Conservation (phyloP, 2,113 vertebrate genomes). For the Cryptomyrus ogoouensis region DNA sequence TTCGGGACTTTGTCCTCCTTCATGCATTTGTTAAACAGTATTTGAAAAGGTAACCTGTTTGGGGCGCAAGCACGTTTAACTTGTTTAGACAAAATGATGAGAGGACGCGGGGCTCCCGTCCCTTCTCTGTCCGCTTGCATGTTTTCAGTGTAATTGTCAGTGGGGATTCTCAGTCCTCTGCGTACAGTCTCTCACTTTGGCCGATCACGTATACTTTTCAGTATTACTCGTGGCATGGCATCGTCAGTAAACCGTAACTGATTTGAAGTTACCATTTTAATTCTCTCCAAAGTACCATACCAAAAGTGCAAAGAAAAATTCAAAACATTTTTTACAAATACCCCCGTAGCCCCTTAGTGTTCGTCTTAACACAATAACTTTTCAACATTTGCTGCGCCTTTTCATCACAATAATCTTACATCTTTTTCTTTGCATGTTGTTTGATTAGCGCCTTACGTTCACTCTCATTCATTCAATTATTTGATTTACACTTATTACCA, state of each 20-base stretch:
- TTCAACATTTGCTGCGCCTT: neutral
- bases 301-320: neutral
- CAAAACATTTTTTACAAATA: neutral
- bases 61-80: neutral
- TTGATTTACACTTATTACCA: neutral
- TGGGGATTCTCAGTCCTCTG: neutral
- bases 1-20: neutral
- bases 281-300: neutral
- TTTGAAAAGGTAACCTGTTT: neutral
- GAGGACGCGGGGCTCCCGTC: neutral
- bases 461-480: neutral
- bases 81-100: neutral
- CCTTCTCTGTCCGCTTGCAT: neutral
- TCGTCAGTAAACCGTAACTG: neutral
- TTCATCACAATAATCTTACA: neutral
- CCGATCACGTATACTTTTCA: neutral
- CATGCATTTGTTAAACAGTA: neutral
- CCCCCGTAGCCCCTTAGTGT: neutral
- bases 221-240: neutral
- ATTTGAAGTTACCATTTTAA: neutral
- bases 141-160: constrained; percentile 9
- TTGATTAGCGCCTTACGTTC: neutral
- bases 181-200: neutral
- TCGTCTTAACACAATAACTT: neutral
- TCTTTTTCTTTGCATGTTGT: neutral